These are phyloP conservation scores for Oceanodroma tethys DNA, from an alignment of 2,113 vertebrate genomes.

Conservation along the genomic window DNA sequence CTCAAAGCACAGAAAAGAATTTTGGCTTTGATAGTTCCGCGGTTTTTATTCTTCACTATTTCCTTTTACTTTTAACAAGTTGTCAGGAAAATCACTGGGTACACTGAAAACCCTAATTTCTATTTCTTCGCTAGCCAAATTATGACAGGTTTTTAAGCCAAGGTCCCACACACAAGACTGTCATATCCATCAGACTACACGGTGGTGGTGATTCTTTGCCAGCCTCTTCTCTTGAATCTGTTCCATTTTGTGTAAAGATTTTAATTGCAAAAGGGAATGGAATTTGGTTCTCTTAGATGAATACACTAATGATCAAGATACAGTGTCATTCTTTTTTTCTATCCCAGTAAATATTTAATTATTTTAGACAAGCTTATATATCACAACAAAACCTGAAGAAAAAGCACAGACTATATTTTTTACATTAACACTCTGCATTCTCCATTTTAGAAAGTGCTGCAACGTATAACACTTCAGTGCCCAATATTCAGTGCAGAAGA, in stretches of 20 bases:
- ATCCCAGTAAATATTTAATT: neutral
- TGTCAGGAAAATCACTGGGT: neutral
- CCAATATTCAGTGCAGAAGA: neutral
- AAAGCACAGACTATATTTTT: neutral
- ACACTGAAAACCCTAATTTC: neutral
- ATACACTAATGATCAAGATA: neutral
- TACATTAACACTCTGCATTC: neutral
- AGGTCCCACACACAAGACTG: neutral
- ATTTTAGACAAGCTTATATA: neutral
- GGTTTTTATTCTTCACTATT: neutral
- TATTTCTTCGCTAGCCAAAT: neutral
- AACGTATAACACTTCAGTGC: neutral
- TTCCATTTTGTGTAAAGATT: neutral
- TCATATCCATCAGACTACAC: neutral
- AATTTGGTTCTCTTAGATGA: neutral
- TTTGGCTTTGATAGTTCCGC: neutral
- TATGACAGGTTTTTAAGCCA: neutral
- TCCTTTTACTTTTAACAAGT: neutral
- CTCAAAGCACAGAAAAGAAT: neutral
- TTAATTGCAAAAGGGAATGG: neutral
- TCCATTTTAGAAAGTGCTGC: neutral
- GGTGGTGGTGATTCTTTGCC: neutral
- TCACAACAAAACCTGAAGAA: neutral
- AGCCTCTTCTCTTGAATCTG: neutral
- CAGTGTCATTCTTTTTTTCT: neutral